Conservation (phyloP, 1,140 invertebrate species). For the Steinernema feltiae region DNA sequence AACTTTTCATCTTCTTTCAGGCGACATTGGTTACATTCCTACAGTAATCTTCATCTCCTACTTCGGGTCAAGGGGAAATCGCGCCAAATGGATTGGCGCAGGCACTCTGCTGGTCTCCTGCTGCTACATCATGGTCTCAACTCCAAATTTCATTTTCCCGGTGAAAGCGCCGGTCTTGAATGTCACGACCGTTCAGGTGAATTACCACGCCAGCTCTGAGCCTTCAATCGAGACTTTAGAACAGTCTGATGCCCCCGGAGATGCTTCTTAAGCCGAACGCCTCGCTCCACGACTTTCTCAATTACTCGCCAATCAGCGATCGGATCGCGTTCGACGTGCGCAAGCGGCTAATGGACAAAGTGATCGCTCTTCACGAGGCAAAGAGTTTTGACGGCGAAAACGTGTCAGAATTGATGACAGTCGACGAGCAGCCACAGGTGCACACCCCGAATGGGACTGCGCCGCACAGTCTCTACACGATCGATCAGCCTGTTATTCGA, state of each 20-base stretch:
- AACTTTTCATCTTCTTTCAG: conserved; percentile 28
- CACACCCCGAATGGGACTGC: background rate
- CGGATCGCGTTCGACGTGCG: background rate
- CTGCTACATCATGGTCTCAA: conserved; percentile 48
- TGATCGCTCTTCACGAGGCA: background rate
- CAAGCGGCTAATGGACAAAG: background rate
- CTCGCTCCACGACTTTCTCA: conserved; percentile 35
- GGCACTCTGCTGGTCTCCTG: conserved; percentile 50
- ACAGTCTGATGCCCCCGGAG: conserved; percentile 24
- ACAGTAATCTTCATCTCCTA: conserved; percentile 57
- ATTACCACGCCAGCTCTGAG: conserved; percentile 2
- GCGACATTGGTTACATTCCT: conserved; percentile 55
- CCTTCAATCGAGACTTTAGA: conserved; percentile 10
- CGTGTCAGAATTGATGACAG: background rate
- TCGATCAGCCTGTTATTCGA: background rate
- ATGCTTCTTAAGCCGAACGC: conserved; percentile 37
- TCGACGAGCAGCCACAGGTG: background rate
- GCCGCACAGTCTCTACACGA: background rate
- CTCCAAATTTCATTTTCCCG: conserved; percentile 56
- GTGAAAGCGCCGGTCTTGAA: conserved; percentile 42
- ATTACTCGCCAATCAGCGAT: conserved; percentile 20
- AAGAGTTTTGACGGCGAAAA: background rate
- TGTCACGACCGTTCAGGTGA: conserved; percentile 43
- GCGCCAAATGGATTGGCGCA: conserved; percentile 52
- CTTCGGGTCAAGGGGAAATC: conserved; percentile 49